Evolutionary conservation across 2,888 invertebrate species (phyloP).

Genomic region (Pammene aurita): DNA sequence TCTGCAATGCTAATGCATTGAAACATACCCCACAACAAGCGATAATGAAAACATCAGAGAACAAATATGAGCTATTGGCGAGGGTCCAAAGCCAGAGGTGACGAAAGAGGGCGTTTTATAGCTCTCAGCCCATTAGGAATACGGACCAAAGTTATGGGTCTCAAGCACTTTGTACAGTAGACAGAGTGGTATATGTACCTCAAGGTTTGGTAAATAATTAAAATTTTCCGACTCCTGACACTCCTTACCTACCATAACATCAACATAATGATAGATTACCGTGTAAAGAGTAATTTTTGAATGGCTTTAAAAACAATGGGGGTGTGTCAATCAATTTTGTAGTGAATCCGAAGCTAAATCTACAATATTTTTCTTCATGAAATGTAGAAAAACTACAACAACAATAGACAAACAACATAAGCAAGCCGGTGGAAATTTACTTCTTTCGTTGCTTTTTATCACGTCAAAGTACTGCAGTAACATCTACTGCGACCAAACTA

Average conservation of each 20-base stretch:
- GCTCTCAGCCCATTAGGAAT: constrained; percentile 74
- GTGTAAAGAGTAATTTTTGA: no score
- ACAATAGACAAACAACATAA: no score
- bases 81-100: constrained; percentile 66
- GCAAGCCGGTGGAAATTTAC: no score
- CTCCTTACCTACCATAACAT: no score
- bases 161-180: constrained; percentile 43
- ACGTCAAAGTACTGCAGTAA: constrained; percentile 7
- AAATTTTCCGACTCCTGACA: no score
- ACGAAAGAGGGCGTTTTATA: constrained; percentile 66
- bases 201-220: neutral
- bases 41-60: constrained; percentile 37
- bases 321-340: no score
- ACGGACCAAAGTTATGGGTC: constrained; percentile 58
- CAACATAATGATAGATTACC: no score
- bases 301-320: no score
- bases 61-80: constrained; percentile 59
- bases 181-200: neutral
- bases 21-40: neutral
- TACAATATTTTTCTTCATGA: no score
- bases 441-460: neutral
- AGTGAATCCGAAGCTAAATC: no score
- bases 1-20: no score
- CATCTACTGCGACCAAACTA: constrained; percentile 18
- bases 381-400: no score